A percentile compares a stretch with the other conserved stretches of the same genome.
Conservation (phyloP, 2,797 vertebrate species). For the Anabas testudineus region DNA sequence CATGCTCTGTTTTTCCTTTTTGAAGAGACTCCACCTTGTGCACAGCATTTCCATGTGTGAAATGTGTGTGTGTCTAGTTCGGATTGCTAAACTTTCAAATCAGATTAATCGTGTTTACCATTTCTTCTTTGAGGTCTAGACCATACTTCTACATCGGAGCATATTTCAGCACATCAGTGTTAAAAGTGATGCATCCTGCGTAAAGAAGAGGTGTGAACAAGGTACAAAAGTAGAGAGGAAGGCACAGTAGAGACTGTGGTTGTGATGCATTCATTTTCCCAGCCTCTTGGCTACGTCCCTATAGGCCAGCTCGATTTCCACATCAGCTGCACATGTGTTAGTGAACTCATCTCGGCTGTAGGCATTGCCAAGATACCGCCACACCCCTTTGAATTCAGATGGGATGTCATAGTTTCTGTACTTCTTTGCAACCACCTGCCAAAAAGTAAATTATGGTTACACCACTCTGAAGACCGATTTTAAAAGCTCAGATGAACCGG, state of each 20-base stretch:
- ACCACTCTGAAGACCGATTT: not conserved
- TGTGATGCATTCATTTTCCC: constrained; percentile 78
- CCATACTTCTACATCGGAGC: not conserved
- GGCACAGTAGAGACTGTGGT: not conserved
- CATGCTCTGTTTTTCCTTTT: too few relatives aligned
- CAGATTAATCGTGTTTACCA: too few relatives aligned
- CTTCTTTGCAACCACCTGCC: constrained; percentile 94
- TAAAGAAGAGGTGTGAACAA: not conserved
- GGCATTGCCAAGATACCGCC: constrained; percentile 93
- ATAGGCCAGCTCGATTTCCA: constrained; percentile 94
- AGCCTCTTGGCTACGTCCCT: constrained; percentile 94
- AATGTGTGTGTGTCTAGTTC: too few relatives aligned
- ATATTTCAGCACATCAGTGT: not conserved
- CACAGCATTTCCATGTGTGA: too few relatives aligned
- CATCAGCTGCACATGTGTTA: constrained; percentile 94
- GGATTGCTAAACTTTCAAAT: too few relatives aligned
- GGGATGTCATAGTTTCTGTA: constrained; percentile 96
- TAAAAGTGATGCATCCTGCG: constrained; percentile 4
- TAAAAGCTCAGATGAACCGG: not conserved
- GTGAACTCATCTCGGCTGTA: constrained; percentile 93
- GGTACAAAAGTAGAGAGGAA: not conserved
- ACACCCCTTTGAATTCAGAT: constrained; percentile 89
- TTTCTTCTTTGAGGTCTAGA: too few relatives aligned
- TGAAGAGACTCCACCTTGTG: too few relatives aligned
- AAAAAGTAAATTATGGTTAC: constrained; percentile 26